Conservation (phyloP, 1,140 invertebrate species). For the Neodiprion pinetum region DNA sequence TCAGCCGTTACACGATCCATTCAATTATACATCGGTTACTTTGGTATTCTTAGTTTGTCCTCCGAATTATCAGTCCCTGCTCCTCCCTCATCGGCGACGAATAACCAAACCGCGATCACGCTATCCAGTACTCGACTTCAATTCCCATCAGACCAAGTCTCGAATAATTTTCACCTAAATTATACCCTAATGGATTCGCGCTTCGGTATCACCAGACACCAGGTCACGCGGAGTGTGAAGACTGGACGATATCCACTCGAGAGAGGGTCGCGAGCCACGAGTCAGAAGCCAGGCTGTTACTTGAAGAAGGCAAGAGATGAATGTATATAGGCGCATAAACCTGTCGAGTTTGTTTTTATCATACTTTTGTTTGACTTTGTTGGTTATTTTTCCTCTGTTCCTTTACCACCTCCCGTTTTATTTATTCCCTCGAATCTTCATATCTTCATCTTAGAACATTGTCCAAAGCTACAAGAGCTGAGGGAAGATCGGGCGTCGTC, state of each 20-base stretch:
- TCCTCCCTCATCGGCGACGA: not conserved
- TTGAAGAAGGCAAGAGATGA: not conserved
- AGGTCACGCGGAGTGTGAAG: no score
- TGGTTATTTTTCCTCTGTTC: slow-evolving; percentile 10
- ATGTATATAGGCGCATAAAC: no score
- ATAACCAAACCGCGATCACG: not conserved
- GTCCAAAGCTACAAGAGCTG: slow-evolving; percentile 7
- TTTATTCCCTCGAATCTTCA: slow-evolving; percentile 27
- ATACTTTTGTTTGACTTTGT: not conserved
- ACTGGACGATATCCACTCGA: no score
- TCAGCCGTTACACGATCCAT: slow-evolving; percentile 25
- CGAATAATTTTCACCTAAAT: not conserved
- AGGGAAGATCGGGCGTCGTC: not conserved
- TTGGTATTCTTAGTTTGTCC: slow-evolving; percentile 10
- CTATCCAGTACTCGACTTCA: no score
- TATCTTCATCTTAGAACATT: slow-evolving; percentile 40
- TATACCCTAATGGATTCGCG: not conserved
- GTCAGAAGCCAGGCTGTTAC: not conserved
- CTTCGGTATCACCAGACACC: no score
- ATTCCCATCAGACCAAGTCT: not conserved
- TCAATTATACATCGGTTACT: slow-evolving; percentile 22
- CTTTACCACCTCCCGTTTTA: slow-evolving; percentile 27
- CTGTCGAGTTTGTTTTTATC: not conserved
- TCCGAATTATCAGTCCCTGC: not conserved
- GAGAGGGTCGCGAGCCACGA: not conserved